Conservation (phyloP, 2,797 vertebrate species). For the Pangasius krempfi region DNA sequence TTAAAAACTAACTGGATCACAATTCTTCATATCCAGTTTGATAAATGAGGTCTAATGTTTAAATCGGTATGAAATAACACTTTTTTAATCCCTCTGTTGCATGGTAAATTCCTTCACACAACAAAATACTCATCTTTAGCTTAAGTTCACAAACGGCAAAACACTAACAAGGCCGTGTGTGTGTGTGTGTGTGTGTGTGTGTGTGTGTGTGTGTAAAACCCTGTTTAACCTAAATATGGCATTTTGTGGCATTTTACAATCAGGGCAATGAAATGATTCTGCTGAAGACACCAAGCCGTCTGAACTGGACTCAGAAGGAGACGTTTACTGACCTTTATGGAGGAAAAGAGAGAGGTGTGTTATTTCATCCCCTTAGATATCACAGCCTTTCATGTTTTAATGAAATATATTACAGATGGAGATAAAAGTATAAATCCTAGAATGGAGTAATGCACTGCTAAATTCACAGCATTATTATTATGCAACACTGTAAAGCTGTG, state of each 20-base stretch:
- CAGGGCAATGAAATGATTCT: slow-evolving; percentile 26
- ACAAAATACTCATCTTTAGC: not conserved
- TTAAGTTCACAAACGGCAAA: too few species aligned
- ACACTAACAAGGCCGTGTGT: too few species aligned
- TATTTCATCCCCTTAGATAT: not conserved
- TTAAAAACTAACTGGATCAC: not conserved
- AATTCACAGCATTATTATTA: not conserved
- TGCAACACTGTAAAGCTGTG: not conserved
- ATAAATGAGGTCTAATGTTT: not conserved
- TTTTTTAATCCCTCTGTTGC: not conserved
- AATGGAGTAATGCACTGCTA: not conserved
- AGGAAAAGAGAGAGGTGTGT: slow-evolving; percentile 5
- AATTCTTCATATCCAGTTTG: not conserved
- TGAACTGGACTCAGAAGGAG: not conserved
- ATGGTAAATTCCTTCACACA: not conserved
- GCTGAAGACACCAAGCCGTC: slow-evolving; percentile 1
- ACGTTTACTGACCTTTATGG: slow-evolving; percentile 44
- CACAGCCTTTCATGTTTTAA: slow-evolving; percentile 26
- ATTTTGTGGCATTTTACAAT: slow-evolving; percentile 49
- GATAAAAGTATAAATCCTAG: not conserved
- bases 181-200: too few species aligned
- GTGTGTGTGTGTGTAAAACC: not conserved
- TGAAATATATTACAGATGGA: slow-evolving; percentile 18
- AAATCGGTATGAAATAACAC: not conserved
- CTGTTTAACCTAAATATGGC: slow-evolving; percentile 32